Base-by-base conservation (phyloP, 2,888 invertebrate species). In the Tolmerus cingulatus region DNA sequence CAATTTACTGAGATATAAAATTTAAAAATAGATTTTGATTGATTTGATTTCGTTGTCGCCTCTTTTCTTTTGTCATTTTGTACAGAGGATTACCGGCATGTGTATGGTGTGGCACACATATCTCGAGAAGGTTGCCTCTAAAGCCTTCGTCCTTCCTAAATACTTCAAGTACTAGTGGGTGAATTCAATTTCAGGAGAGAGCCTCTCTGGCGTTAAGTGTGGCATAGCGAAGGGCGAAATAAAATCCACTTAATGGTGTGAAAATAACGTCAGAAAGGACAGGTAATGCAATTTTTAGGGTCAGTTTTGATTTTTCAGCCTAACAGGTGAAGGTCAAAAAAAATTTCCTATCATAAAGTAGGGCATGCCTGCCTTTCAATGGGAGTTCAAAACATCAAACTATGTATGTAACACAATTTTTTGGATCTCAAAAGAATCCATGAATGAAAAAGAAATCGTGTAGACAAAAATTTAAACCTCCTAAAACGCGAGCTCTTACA, bases 21-120 rank as follows among this genome's bases (percentile, higher is more conserved):
- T 88, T 89, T 88, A 87, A 89, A 91, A 91, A 91, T 91, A 90
- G 90, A 90, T 91, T 91, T 90, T 91, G 90, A 91, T 91, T 92
- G 91, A 91, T 91, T 91, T 90, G 90, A 91, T 91, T 91, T 91
- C 87, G 55, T 79, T 76, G 34, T 76, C 40, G 76, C 76, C 66
- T 86, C 76, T 78, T 84, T 82, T 57, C 82, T 82, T 51, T 82
- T 82, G 66, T 40, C 82, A 82, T 66, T 82, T 82, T 82, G 19
- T 27, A 8, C 16, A 27, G 66, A 82, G 82, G 82, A 82, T 82
- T 82, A 82, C 30, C 57, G 82, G 82, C 66, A 82, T 82, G 82
- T 82, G 57, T 37, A 19, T 78, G 46, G 27, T 27, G n/a, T 37
- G n/a, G 30, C 57, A 82, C 55, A 66, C 55, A 66, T 57, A 82